Evolutionary conservation across 2,113 vertebrate genomes (phyloP).

Genomic region (Hemibagrus wyckioides): DNA sequence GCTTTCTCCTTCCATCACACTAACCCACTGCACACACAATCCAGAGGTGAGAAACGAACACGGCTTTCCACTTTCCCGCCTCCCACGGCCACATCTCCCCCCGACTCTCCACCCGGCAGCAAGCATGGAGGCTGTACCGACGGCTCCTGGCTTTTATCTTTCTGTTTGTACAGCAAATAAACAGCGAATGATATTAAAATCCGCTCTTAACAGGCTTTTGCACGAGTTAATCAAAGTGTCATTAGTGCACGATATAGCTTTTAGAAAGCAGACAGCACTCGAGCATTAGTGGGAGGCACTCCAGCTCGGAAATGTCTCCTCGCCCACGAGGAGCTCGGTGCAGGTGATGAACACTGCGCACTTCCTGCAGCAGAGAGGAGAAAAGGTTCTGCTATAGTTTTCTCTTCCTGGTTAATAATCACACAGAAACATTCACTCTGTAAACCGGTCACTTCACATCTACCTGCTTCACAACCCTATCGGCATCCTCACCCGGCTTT

Average conservation of each 20-base stretch:
- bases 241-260: constrained; percentile 6
- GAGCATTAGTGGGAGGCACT: constrained; percentile 29
- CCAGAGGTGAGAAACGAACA: constrained; percentile 7
- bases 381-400: neutral
- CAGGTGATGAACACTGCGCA: constrained; percentile 1
- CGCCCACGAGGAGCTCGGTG: constrained; percentile 9
- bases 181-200: neutral
- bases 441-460: neutral
- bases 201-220: neutral
- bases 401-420: neutral
- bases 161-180: neutral
- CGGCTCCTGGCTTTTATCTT: neutral
- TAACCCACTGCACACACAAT: constrained; percentile 1
- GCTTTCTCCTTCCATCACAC: neutral
- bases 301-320: constrained; percentile 43
- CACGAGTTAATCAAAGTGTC: constrained; percentile 40
- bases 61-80: neutral
- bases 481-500: neutral
- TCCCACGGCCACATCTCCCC: neutral
- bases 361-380: neutral
- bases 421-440: neutral
- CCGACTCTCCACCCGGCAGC: neutral
- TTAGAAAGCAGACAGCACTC: constrained; percentile 32
- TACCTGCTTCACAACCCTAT: neutral
- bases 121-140: neutral